A percentile compares a stretch with the other conserved stretches of the same genome.
Conservation (phyloP, 2,113 vertebrate species). For the Dasyprocta punctata region DNA sequence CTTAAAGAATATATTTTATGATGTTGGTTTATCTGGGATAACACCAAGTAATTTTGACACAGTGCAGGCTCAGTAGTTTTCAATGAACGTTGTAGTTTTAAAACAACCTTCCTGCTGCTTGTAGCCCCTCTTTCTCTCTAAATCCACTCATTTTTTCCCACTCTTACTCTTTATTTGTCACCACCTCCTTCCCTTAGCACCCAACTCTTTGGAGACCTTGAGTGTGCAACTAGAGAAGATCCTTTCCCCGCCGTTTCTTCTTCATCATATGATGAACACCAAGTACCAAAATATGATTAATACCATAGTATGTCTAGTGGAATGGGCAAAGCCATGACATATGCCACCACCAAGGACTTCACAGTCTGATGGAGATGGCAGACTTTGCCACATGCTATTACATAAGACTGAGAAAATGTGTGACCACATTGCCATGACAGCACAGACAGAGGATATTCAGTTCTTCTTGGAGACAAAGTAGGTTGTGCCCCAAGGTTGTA, state of each 20-base stretch:
- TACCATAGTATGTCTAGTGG: not conserved
- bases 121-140: not conserved
- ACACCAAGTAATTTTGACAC: slow-evolving; percentile 45
- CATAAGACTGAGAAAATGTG: not conserved
- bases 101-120: not conserved
- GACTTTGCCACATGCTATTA: not conserved
- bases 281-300: not conserved
- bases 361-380: not conserved
- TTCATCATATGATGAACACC: not conserved
- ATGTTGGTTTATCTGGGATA: slow-evolving; percentile 56
- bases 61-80: slow-evolving; percentile 10
- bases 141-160: not conserved
- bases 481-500: too few species aligned
- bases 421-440: not conserved
- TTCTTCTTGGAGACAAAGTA: not conserved
- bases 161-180: not conserved
- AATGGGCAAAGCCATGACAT: not conserved
- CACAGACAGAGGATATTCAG: not conserved
- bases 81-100: slow-evolving; percentile 24
- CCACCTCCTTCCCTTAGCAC: not conserved
- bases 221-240: not conserved
- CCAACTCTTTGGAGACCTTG: not conserved
- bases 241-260: not conserved
- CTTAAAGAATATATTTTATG: slow-evolving; percentile 56
- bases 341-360: not conserved